phyloP scores from a whole-genome alignment of 2,888 invertebrate species.

The Tribolium freemani region DNA sequence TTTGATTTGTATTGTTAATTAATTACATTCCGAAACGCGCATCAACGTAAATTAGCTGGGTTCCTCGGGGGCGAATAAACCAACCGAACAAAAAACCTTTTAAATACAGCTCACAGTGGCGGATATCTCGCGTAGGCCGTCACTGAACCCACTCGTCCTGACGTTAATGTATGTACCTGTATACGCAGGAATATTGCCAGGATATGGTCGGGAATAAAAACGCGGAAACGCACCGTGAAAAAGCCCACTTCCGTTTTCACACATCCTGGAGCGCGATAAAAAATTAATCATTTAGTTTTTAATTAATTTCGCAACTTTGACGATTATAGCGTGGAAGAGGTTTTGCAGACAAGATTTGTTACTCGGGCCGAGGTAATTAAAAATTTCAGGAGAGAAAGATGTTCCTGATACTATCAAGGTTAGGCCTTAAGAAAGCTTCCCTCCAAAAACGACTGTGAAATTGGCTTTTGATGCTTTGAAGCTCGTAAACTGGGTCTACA shows the following conservation, averaged over 20 bases:
- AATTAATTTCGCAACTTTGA: conserved; percentile 43
- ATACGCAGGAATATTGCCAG: conserved; percentile 34
- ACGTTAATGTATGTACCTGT: conserved; percentile 38
- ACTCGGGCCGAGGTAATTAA: conserved; percentile 24
- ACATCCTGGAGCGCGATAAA: conserved; percentile 38
- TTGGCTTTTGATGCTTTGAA: background rate
- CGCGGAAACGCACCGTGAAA: conserved; percentile 44
- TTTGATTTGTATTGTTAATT: conserved; percentile 48
- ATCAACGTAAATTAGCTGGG: conserved; percentile 47
- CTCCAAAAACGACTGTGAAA: background rate
- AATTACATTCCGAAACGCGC: conserved; percentile 45
- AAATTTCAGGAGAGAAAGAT: conserved; percentile 8
- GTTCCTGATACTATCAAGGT: background rate
- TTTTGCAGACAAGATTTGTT: conserved; percentile 33
- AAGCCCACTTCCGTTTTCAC: conserved; percentile 43
- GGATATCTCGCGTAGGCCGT: conserved; percentile 40
- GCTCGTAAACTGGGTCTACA: background rate
- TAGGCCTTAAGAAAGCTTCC: background rate
- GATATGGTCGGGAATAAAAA: conserved; percentile 25
- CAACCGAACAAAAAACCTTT: conserved; percentile 45
- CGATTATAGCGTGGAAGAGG: conserved; percentile 6
- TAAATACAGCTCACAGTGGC: conserved; percentile 42
- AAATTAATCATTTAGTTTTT: conserved; percentile 48
- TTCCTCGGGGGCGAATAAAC: conserved; percentile 49
- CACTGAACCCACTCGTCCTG: conserved; percentile 32